Conservation (phyloP, 2,888 invertebrate genomes). For the Campoletis raptor region DNA sequence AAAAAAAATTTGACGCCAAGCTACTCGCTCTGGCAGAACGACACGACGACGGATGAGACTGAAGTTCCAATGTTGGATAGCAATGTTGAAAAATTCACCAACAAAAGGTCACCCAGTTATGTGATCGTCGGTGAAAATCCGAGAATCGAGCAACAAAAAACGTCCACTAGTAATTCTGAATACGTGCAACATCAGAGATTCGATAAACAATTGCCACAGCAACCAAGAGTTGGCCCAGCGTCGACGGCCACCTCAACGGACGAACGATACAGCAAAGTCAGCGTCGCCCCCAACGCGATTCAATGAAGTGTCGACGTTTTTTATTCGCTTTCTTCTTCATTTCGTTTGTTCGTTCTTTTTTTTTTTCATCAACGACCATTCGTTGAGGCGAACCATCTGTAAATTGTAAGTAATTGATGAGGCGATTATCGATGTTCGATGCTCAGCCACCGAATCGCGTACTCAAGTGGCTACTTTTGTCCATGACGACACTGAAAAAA, state of each 20-base stretch:
- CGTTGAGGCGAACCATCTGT: constrained; percentile 50
- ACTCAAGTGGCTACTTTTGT: constrained; percentile 45
- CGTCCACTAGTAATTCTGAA: constrained; percentile 64
- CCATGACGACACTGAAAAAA: constrained; percentile 62
- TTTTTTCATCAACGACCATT: constrained; percentile 23
- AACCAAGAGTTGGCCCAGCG: constrained; percentile 15
- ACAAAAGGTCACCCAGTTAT: constrained; percentile 74
- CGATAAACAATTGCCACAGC: constrained; percentile 71
- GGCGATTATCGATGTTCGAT: not conserved
- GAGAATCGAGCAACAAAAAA: constrained; percentile 67
- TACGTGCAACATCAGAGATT: constrained; percentile 77
- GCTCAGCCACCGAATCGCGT: constrained; percentile 8
- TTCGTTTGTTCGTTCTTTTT: constrained; percentile 20
- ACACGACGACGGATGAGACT: constrained; percentile 63
- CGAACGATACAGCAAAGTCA: constrained; percentile 82
- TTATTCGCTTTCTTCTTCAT: constrained; percentile 18
- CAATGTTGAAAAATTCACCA: constrained; percentile 28
- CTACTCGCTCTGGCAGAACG: constrained; percentile 72
- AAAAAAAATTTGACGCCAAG: constrained; percentile 60
- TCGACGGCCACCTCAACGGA: constrained; percentile 70
- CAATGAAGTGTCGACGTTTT: constrained; percentile 71
- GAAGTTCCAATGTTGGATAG: constrained; percentile 50
- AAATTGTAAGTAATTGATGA: constrained; percentile 51
- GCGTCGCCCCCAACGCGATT: constrained; percentile 78
- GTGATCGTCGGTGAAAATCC: constrained; percentile 77